Conservation (phyloP, 2,888 invertebrate genomes). For the Periphyllus acericola region DNA sequence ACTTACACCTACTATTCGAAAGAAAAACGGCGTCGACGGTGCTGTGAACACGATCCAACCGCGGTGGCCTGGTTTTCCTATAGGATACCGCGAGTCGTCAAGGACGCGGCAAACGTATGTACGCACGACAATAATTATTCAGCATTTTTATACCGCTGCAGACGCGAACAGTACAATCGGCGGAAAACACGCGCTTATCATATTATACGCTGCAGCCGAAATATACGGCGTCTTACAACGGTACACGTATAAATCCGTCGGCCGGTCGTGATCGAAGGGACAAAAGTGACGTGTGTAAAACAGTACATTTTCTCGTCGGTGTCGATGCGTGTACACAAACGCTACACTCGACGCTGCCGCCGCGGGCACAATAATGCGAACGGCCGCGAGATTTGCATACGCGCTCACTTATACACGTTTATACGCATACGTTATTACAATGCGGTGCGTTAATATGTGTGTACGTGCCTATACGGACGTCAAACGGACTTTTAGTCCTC, state of each 20-base stretch:
- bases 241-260: not conserved
- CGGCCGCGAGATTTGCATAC: not conserved
- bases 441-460: not conserved
- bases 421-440: not conserved
- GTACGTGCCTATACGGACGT: not conserved
- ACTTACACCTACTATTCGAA: too few relatives aligned
- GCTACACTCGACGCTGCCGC: not conserved
- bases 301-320: not conserved
- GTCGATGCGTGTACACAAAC: not conserved
- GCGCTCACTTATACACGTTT: not conserved
- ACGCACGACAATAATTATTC: too few relatives aligned
- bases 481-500: not conserved
- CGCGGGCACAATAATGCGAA: not conserved
- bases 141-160: too few relatives aligned
- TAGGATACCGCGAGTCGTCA: too few relatives aligned
- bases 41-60: too few relatives aligned
- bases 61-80: too few relatives aligned
- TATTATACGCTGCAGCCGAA: too few relatives aligned
- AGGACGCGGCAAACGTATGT: too few relatives aligned
- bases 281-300: not conserved
- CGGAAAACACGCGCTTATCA: too few relatives aligned
- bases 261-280: constrained; percentile 21
- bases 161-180: too few relatives aligned
- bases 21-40: too few relatives aligned
- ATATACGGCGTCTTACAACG: too few relatives aligned